These are phyloP conservation scores for Smithornis capensis DNA, from an alignment of 2,113 vertebrate species.

Conservation along the genomic window DNA sequence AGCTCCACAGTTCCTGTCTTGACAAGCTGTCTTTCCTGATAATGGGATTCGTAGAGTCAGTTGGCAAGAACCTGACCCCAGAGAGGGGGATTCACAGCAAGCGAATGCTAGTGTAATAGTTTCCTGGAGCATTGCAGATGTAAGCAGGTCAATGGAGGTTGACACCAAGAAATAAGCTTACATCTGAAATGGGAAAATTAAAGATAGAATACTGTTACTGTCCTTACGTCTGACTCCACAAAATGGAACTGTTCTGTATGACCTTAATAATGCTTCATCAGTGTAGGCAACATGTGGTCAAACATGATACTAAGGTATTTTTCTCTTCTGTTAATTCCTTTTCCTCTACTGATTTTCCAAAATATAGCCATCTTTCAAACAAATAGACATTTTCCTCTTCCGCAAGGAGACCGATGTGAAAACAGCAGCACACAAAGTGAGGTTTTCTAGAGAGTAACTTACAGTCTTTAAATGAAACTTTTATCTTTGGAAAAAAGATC, in stretches of 20 bases:
- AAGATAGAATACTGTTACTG: neutral
- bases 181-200: neutral
- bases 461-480: neutral
- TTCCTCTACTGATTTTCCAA: neutral
- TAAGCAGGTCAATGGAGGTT: neutral
- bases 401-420: neutral
- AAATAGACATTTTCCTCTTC: neutral
- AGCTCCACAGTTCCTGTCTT: neutral
- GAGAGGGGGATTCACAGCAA: neutral
- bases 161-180: neutral
- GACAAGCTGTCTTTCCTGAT: neutral
- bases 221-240: neutral
- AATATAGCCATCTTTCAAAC: neutral
- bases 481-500: neutral
- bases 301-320: neutral
- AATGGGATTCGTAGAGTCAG: neutral
- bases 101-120: neutral
- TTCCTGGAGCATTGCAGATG: neutral
- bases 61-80: neutral
- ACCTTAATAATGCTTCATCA: neutral
- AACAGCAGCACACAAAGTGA: neutral
- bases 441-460: neutral
- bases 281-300: neutral
- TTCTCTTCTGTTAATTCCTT: neutral
- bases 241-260: neutral